Base-by-base conservation (phyloP, 2,888 invertebrate genomes). In the Elmis aenea region DNA sequence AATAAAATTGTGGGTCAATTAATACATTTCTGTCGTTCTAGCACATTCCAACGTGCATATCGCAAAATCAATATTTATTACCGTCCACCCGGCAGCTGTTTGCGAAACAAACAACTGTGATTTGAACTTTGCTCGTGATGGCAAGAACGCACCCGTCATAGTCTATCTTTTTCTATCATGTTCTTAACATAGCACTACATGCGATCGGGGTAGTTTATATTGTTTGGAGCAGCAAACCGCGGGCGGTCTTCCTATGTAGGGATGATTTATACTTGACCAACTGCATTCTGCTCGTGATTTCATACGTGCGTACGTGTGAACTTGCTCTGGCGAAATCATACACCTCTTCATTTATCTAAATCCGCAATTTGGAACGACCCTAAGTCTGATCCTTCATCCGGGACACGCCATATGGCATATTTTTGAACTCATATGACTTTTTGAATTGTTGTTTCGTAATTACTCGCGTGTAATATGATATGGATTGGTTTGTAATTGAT, bases 261-360 rank as follows among this genome's bases (percentile, higher is more conserved):
- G 52, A 50, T 50, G 48, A 50, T 50, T 5, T 18, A n/a, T 18
- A 18, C 18, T 6, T 5, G 18, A 18, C 18, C 18, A 18, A 8
- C 5, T 18, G 18, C 5, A 18, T 37, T 21, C 13, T 42, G 33
- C 33, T 24, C 39, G 32, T 38, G 30, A 30, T 32, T 37, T 38
- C 26, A 37, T 23, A 32, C 21, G 14, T 23, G 34, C 25, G 26
- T 28, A 33, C 10, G 21, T 28, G 14, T 37, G 26, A 22, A 42
- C 32, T 43, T 26, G 32, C 30, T 24, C 31, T 53, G 59, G 51
- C 34, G 42, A 38, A 52, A 50, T 55, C 58, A 48, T 58, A 57
- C 59, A 61, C 62, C 61, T 63, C 61, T 61, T 59, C 61, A 59
- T 60, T 63, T 61, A 61, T 58, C 54, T 52, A 54, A 55, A 54